Evolutionary conservation across 1,140 invertebrate genomes (phyloP).

Genomic region (Luehdorfia chinensis): DNA sequence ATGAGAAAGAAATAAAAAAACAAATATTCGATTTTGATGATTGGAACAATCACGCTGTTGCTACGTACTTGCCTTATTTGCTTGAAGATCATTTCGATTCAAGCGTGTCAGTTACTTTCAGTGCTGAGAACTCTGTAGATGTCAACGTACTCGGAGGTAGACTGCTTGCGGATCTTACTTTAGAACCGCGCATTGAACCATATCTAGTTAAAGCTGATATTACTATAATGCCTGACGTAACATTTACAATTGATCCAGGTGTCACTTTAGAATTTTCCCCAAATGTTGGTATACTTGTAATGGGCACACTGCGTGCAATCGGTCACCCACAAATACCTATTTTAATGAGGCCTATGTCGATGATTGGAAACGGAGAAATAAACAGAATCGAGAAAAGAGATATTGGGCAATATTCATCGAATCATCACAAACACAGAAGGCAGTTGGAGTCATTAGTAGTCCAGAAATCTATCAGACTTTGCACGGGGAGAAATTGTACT

Average conservation of each 20-base stretch:
- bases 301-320: conserved; percentile 92
- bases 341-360: conserved; percentile 85
- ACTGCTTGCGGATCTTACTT: conserved; percentile 83
- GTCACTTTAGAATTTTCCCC: conserved; percentile 96
- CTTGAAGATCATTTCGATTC: conserved; percentile 85
- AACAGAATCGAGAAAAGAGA: conserved; percentile 65
- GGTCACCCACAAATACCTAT: conserved; percentile 90
- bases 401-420: conserved; percentile 40
- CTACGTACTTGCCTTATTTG: conserved; percentile 92
- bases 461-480: conserved; percentile 83
- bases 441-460: conserved; percentile 75
- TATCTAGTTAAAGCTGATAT: conserved; percentile 94
- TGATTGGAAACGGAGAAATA: conserved; percentile 54
- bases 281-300: conserved; percentile 97
- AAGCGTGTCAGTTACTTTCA: conserved; percentile 85
- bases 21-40: conserved; percentile 99
- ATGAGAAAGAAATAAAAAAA: conserved; percentile 84
- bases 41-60: conserved; percentile 98
- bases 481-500: conserved; percentile 85
- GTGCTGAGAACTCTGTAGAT: conserved; percentile 75
- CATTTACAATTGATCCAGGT: conserved; percentile 91
- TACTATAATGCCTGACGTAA: conserved; percentile 96
- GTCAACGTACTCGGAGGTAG: conserved; percentile 90
- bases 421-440: conserved; percentile 58
- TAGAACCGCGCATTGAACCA: conserved; percentile 83